Conservation (phyloP, 2,888 invertebrate species). For the Bhutanitis thaidina region DNA sequence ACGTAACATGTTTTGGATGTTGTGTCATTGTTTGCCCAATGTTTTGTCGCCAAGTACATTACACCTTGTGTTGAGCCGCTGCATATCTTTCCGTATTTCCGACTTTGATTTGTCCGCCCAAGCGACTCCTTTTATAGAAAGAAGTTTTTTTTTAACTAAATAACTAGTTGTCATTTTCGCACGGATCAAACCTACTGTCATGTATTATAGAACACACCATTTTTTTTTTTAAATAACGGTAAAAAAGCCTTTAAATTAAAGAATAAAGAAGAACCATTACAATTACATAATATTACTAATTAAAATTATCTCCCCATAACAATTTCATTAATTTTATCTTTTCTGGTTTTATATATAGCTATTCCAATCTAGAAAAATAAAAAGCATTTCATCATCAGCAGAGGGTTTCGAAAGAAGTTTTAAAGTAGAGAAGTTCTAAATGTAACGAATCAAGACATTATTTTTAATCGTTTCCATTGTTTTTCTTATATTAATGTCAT, state of each 20-base stretch:
- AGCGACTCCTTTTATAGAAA: neutral
- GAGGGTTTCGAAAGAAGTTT: too few species aligned
- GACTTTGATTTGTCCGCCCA: constrained; percentile 8
- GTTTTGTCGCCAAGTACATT: constrained; percentile 56
- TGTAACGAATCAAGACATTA: neutral
- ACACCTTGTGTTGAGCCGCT: constrained; percentile 37
- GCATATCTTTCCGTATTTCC: constrained; percentile 13
- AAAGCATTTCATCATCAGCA: too few species aligned
- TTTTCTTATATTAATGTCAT: constrained; percentile 7
- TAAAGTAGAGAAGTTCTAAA: neutral
- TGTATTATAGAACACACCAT: too few species aligned
- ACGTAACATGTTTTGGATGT: constrained; percentile 67
- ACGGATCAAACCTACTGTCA: too few species aligned
- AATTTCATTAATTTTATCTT: too few species aligned
- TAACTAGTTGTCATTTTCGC: neutral
- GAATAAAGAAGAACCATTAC: too few species aligned
- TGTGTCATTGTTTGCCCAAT: constrained; percentile 44
- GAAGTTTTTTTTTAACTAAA: neutral
- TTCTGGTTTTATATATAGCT: too few species aligned
- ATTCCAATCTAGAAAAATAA: too few species aligned
- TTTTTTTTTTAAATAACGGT: too few species aligned
- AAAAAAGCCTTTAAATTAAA: too few species aligned
- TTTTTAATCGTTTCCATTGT: neutral
- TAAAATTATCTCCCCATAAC: too few species aligned
- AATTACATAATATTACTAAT: too few species aligned